A percentile compares a stretch with the other conserved stretches of the same genome.
Conservation (phyloP, 1,140 invertebrate species). For the Neocloeon triangulifer region DNA sequence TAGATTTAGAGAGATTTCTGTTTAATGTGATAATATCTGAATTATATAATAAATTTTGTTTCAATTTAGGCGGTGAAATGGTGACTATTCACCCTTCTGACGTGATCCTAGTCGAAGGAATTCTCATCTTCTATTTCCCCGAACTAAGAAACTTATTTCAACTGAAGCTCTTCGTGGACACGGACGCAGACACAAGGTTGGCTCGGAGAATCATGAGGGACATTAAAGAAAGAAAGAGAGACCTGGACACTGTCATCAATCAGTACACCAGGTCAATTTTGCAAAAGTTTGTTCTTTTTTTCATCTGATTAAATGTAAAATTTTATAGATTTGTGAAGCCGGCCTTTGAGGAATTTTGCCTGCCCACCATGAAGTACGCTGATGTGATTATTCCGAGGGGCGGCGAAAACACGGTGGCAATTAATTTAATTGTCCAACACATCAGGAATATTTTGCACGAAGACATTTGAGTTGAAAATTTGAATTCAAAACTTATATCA, state of each 20-base stretch:
- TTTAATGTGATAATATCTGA: too few relatives aligned
- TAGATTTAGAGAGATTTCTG: too few relatives aligned
- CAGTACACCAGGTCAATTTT: conserved; percentile 93
- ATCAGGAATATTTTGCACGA: conserved; percentile 78
- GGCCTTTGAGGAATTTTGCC: conserved; percentile 97
- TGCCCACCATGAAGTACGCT: conserved; percentile 96
- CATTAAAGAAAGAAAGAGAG: conserved; percentile 78
- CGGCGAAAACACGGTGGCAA: conserved; percentile 95
- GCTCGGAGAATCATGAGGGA: conserved; percentile 88
- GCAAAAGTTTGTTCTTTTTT: too few relatives aligned
- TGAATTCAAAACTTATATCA: too few relatives aligned
- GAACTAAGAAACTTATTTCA: conserved; percentile 88
- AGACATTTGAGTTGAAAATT: too few relatives aligned
- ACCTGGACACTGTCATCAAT: conserved; percentile 84
- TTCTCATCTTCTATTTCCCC: conserved; percentile 92
- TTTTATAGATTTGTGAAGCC: conserved; percentile 89
- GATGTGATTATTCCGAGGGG: conserved; percentile 97
- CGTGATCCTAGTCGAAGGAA: conserved; percentile 94
- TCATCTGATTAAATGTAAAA: too few relatives aligned
- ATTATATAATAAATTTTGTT: too few relatives aligned
- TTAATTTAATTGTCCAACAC: conserved; percentile 95
- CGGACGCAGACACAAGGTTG: conserved; percentile 90
- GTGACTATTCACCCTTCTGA: conserved; percentile 84
- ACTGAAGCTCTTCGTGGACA: conserved; percentile 99
- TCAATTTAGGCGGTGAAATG: conserved; percentile 22